Evolutionary conservation across 2,113 vertebrate species (phyloP), one percentile per base, ranked within the genome.

Genomic region (Ptyas mucosa): DNA sequence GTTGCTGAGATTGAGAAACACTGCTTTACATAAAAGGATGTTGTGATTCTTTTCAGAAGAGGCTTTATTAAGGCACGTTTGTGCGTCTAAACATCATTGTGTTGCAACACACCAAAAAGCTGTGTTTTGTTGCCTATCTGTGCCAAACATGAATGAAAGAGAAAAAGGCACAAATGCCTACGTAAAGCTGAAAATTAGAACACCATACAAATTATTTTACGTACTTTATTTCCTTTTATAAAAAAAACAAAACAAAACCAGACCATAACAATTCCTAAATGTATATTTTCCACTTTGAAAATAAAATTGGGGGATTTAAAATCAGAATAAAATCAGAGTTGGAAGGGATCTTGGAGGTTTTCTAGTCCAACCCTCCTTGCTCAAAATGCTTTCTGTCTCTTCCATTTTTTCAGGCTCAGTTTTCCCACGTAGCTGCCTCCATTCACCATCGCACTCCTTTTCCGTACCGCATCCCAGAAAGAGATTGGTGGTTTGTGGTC

Each of bases 361-460:
- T 15, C 53, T 49, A 23, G 85, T 86, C 21, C 85, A 46, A 26
- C 75, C 39, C 43, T 1, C 43, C 46, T 5, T 34, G 29, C 29
- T 69, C 34, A 81, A 81, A 24, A 46, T 26, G 10, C 9, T n/a
- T 34, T 29, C 61, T 89, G 3, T 89, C 24, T 21, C 85, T 55
- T 85, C 5, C 49, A 91, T 89, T 53, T 86, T 46, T 0, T 43
- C 96, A 99, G 99, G 98, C 98, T 3, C 99, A 99, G 96, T 99
- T 99, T 97, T 94, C 97, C 10, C 98, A 99, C 93, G 93, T 98
- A 6, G 98, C 98, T 1, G 98, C 98, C 0, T 98, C 98, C 5
- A 96, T 98, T 89, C 98, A 99, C 92, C 7, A 95, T 43, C 98
- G 97, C 21, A 99, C 98, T 0, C 95, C 98, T 0, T 98, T 98